These are phyloP conservation scores for Brachypterus glaber DNA, from an alignment of 2,888 invertebrate genomes.

Conservation along the genomic window DNA sequence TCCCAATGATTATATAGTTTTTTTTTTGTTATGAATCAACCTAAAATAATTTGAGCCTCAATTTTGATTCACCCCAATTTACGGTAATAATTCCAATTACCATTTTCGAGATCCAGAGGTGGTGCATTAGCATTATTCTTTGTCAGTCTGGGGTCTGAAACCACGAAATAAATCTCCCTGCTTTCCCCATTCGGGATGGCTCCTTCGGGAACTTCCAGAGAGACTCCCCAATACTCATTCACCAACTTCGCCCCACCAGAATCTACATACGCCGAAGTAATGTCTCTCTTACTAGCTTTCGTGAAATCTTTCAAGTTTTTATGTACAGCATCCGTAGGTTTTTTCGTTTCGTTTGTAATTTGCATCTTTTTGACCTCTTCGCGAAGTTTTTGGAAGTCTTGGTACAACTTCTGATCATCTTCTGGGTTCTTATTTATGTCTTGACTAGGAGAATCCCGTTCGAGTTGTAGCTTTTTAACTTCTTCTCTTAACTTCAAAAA, in stretches of 20 bases:
- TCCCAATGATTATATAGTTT: no score
- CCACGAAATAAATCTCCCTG: conserved; percentile 91
- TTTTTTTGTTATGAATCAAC: no score
- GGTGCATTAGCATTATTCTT: conserved; percentile 44
- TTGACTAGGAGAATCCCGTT: conserved; percentile 21
- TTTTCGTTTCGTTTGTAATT: neutral
- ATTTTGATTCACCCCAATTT: no score
- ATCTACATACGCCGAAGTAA: conserved; percentile 52
- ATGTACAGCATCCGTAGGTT: neutral
- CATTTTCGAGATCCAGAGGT: conserved; percentile 83
- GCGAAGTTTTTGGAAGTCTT: neutral
- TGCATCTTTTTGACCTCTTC: neutral
- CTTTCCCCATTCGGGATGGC: conserved; percentile 73
- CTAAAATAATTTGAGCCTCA: no score
- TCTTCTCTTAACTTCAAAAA: neutral
- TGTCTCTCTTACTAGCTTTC: conserved; percentile 37
- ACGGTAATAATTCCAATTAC: no score
- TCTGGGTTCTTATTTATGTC: conserved; percentile 41
- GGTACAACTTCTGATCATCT: conserved; percentile 10
- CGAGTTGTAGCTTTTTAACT: conserved; percentile 1
- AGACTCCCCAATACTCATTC: conserved; percentile 85
- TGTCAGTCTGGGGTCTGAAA: conserved; percentile 66
- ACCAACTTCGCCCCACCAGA: conserved; percentile 72
- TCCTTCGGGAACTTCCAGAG: conserved; percentile 77
- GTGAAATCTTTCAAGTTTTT: conserved; percentile 20